phyloP scores from a whole-genome alignment of 2,113 vertebrate species.

The Xyrauchen texanus region DNA sequence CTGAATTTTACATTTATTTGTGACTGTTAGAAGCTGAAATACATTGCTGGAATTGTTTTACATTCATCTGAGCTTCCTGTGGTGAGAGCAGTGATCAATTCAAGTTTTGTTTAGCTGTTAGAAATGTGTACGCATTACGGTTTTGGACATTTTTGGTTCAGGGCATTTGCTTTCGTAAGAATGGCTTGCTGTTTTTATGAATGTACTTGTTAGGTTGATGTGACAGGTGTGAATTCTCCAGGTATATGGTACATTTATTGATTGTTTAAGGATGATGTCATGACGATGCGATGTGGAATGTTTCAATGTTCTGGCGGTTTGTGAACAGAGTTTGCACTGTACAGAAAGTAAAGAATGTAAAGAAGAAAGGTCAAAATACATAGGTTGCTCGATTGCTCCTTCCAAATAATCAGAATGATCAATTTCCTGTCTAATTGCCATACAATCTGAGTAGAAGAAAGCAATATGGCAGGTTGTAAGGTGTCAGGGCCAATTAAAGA shows the following conservation, averaged over 20 bases:
- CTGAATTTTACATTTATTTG: not conserved
- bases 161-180: not conserved
- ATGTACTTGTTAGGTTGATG: not conserved
- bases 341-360: slow-evolving; percentile 31
- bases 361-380: slow-evolving; percentile 4
- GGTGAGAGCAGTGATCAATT: slow-evolving; percentile 21
- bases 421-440: too few species aligned
- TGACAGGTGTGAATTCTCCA: not conserved
- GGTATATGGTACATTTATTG: not conserved
- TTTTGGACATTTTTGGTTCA: not conserved
- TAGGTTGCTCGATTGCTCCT: too few species aligned
- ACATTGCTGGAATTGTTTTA: slow-evolving; percentile 22
- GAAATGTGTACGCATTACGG: not conserved
- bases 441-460: too few species aligned
- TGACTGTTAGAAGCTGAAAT: slow-evolving; percentile 14
- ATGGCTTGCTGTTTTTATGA: slow-evolving; percentile 1
- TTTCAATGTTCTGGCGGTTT: too few species aligned
- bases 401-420: too few species aligned
- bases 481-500: too few species aligned
- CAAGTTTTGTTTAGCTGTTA: not conserved
- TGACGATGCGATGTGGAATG: not conserved
- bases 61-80: slow-evolving; percentile 33
- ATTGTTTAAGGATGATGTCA: not conserved
- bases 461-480: too few species aligned
- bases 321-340: not conserved